phyloP scores from a whole-genome alignment of 2,888 invertebrate genomes.

The Pandemis corylana region DNA sequence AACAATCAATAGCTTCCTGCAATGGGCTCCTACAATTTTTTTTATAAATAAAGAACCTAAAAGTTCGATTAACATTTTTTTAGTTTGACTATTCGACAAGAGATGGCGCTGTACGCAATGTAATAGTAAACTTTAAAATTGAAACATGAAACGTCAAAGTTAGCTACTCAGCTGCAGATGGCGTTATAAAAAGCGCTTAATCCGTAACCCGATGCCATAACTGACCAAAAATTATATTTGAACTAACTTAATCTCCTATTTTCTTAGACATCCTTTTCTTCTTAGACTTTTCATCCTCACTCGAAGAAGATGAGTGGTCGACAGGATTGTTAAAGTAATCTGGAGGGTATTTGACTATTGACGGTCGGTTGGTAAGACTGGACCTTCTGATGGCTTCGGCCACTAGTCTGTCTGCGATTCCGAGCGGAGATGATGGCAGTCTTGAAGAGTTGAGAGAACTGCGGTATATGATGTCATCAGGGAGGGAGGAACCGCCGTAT shows the following conservation, averaged over 20 bases:
- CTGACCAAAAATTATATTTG: not conserved
- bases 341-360: conserved; percentile 73
- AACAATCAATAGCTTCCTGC: not conserved
- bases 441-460: conserved; percentile 56
- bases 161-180: conserved; percentile 63
- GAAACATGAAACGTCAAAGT: not conserved
- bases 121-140: not conserved
- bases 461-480: conserved; percentile 60
- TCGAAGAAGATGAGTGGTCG: conserved; percentile 70
- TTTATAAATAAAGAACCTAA: not conserved
- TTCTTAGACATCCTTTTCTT: conserved; percentile 46
- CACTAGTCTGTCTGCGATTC: conserved; percentile 72
- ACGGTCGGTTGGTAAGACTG: conserved; percentile 71
- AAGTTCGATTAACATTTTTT: not conserved
- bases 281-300: conserved; percentile 63
- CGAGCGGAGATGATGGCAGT: conserved; percentile 61
- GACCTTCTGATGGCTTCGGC: conserved; percentile 75
- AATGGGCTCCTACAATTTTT: too few species aligned
- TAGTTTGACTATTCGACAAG: not conserved
- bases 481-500: conserved; percentile 59
- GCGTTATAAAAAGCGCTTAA: conserved; percentile 49
- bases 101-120: conserved; percentile 25
- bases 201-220: too few species aligned
- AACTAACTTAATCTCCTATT: conserved; percentile 49
- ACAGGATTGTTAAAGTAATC: conserved; percentile 71